These are phyloP conservation scores for Cyphomyrus plagiostoma DNA, from an alignment of 2,113 vertebrate genomes.

Conservation along the genomic window DNA sequence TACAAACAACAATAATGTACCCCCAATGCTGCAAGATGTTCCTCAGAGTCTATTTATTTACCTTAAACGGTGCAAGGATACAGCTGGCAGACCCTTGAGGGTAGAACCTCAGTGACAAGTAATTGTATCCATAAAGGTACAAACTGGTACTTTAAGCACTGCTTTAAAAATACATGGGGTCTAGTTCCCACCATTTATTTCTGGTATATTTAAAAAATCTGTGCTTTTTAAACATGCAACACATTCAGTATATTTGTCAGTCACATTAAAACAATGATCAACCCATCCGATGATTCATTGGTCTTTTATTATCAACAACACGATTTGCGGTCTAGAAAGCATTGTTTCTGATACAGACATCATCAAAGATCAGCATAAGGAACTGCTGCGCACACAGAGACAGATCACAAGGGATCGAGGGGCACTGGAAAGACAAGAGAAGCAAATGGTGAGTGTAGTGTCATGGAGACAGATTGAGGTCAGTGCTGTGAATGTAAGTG, in stretches of 20 bases:
- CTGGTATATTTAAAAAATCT: not conserved
- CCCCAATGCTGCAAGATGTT: not conserved
- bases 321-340: not conserved
- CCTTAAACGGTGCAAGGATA: not conserved
- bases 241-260: not conserved
- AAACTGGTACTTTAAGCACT: not conserved
- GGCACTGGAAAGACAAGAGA: constrained; percentile 79
- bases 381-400: constrained; percentile 78
- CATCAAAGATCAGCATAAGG: constrained; percentile 82
- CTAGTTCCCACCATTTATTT: not conserved
- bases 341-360: constrained; percentile 63
- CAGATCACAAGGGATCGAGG: constrained; percentile 76
- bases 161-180: not conserved
- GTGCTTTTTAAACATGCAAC: not conserved
- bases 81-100: not conserved
- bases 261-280: not conserved
- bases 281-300: not conserved
- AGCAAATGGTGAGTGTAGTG: constrained; percentile 72
- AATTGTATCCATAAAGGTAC: not conserved
- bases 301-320: not conserved
- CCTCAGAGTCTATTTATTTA: not conserved
- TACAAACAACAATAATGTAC: not conserved
- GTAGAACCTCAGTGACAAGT: not conserved
- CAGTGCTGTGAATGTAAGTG: not conserved
- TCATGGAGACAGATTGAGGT: not conserved